Evolutionary conservation across 2,888 invertebrate species (phyloP).

Genomic region (Eurytoma adleriae): DNA sequence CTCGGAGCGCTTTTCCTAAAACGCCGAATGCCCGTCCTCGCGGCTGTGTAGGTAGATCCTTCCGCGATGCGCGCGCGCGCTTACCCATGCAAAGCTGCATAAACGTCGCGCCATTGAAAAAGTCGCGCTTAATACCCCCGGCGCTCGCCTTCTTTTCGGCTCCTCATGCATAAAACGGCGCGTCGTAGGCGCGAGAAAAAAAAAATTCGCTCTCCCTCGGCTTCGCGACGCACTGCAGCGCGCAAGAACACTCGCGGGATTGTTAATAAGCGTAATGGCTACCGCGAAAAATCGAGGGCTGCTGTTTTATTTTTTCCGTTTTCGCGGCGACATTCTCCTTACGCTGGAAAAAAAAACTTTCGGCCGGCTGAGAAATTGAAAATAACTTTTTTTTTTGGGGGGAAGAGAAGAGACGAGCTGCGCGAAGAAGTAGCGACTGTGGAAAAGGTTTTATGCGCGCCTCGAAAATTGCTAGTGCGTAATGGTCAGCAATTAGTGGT

Average conservation of each 20-base stretch:
- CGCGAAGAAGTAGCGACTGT: background rate
- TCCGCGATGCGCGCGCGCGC: background rate
- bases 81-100: background rate
- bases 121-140: background rate
- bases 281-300: conserved; percentile 50
- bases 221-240: background rate
- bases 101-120: conserved; percentile 2
- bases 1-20: conserved; percentile 9
- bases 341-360: background rate
- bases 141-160: conserved; percentile 23
- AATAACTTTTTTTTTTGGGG: background rate
- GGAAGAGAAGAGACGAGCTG: conserved; percentile 13
- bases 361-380: background rate
- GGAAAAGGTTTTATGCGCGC: conserved; percentile 59
- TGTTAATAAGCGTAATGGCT: conserved; percentile 46
- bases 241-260: conserved; percentile 2
- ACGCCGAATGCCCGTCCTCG: background rate
- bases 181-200: conserved; percentile 1
- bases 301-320: conserved; percentile 59
- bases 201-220: background rate
- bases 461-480: conserved; percentile 64
- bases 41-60: conserved; percentile 2
- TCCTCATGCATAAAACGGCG: conserved; percentile 29
- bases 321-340: no score
- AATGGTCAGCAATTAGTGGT: conserved; percentile 67